Evolutionary conservation across 2,888 invertebrate genomes (phyloP), one percentile per base, ranked within the genome.

Genomic region (Ptilodon capucinus): DNA sequence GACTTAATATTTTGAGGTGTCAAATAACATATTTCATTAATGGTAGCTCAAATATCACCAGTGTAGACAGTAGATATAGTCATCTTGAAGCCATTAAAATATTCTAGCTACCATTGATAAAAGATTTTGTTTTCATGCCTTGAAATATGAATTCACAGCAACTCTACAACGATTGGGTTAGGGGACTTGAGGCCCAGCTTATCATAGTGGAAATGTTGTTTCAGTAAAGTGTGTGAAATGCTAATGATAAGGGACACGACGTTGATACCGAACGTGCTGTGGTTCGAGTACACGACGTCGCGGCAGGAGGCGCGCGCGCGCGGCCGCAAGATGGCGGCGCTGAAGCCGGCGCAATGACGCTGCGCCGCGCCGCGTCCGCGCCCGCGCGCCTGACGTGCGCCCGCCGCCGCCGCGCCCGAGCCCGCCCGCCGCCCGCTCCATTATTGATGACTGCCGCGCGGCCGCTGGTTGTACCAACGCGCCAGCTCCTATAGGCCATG

Each of bases 231-330:
- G 61, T 95, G 96, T 48, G 97, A 98, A 87, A 94, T 96, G 81
- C 86, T 97, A 53, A 93, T 98, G 88, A 88, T 98, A 53, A 92
- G 97, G 57, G 98, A 98, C 78, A 97, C 97, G 32, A 97, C 97
- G 0, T 86, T 97, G 48, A 98, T 98, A 79, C 97, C 97, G 19
- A 97, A 98, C 81, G 95, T 98, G 14, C 81, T 97, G 60, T 97
- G 97, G 97, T 98, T 98, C 80, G 97, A 98, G 81, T 98, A 98
- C 81, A 97, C 97, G 19, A 96, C 95, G 59, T 95, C 96, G 45
- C 92, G 97, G 58, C 95, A 95, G 69, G 97, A 97, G 79, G 94
- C 96, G 25, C 93, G 96, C 59, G 94, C 95, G 7, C 93, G 97
- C 57, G 94, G 95, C 42, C 92, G 96, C 57, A 97, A 97, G 84